A percentile compares a stretch with the other conserved stretches of the same genome.
Conservation (phyloP, 2,888 invertebrate species). For the Dromius quadrimaculatus region DNA sequence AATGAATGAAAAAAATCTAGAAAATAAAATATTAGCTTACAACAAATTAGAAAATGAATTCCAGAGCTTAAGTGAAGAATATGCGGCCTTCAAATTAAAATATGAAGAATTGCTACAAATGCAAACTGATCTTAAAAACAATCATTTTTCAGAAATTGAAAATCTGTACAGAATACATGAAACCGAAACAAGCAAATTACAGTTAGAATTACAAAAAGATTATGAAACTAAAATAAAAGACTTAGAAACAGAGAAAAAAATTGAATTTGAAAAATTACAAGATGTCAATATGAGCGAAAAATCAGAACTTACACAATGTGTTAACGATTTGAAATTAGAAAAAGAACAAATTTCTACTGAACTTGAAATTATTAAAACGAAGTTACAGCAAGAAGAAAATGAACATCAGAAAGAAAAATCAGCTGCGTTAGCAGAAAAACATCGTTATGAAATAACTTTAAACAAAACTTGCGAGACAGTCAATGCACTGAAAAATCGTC, state of each 20-base stretch:
- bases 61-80: constrained; percentile 55
- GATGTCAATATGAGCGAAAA: constrained; percentile 68
- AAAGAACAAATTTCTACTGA: constrained; percentile 55
- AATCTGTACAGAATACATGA: constrained; percentile 58
- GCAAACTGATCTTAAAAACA: constrained; percentile 39
- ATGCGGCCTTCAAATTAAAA: constrained; percentile 56
- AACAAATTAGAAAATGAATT: constrained; percentile 53
- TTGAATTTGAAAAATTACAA: constrained; percentile 67
- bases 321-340: constrained; percentile 18
- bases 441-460: constrained; percentile 72
- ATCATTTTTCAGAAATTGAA: constrained; percentile 58
- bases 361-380: constrained; percentile 53
- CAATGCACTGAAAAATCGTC: constrained; percentile 70
- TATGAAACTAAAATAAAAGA: constrained; percentile 62
- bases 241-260: constrained; percentile 66
- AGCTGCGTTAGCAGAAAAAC: constrained; percentile 68
- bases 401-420: constrained; percentile 67
- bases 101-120: constrained; percentile 55
- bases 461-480: constrained; percentile 72
- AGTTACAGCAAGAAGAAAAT: constrained; percentile 64
- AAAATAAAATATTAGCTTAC: constrained; percentile 39
- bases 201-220: constrained; percentile 62
- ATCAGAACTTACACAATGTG: neutral
- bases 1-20: constrained; percentile 49
- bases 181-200: constrained; percentile 60